Evolutionary conservation across 1,140 invertebrate genomes (phyloP).

Genomic region (Lordiphosa mommai): DNA sequence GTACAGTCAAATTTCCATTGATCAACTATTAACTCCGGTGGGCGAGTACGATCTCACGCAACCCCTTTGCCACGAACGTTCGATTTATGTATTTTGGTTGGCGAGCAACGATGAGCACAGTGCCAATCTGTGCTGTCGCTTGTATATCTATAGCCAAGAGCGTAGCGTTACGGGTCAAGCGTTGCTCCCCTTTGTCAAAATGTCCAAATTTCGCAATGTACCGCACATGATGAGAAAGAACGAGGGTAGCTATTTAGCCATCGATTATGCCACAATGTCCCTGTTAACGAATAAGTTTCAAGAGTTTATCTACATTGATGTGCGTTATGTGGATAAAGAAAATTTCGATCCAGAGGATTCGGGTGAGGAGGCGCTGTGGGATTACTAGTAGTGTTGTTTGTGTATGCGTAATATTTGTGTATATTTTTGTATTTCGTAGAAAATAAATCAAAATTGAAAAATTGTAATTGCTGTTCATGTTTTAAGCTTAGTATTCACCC

Average conservation of each 20-base stretch:
- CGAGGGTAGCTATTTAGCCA: slow-evolving; percentile 3
- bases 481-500: no score
- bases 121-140: background rate
- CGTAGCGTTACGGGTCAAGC: background rate
- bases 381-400: no score
- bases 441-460: no score
- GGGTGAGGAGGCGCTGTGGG: no score
- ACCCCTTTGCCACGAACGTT: background rate
- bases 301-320: slow-evolving; percentile 7
- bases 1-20: slow-evolving; percentile 1
- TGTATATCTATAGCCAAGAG: slow-evolving; percentile 2
- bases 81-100: slow-evolving; percentile 19
- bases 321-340: background rate
- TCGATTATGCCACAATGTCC: slow-evolving; percentile 12
- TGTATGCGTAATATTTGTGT: no score
- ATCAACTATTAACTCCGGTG: background rate
- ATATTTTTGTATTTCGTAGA: no score
- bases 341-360: no score
- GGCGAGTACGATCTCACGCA: background rate
- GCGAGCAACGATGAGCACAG: background rate
- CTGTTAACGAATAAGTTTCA: slow-evolving; percentile 2
- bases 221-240: background rate
- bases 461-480: no score
- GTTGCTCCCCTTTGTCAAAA: background rate
- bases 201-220: background rate